These are phyloP conservation scores for Mus spicilegus DNA, from an alignment of 2,113 vertebrate genomes.

Conservation along the genomic window DNA sequence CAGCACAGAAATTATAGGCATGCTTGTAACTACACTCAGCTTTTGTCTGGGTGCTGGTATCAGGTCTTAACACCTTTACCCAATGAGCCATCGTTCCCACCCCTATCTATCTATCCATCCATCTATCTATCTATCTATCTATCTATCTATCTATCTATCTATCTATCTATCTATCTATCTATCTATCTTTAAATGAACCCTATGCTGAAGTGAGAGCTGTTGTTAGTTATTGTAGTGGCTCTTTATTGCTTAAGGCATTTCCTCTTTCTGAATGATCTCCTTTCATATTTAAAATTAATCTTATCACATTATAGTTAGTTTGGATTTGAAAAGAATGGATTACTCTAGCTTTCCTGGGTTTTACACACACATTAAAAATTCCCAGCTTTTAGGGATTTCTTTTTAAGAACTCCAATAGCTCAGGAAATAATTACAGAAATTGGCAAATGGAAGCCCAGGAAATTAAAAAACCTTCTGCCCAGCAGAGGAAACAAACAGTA, in stretches of 20 bases:
- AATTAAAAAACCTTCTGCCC: background rate
- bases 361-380: background rate
- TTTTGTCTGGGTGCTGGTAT: background rate
- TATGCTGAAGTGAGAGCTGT: background rate
- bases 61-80: background rate
- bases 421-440: background rate
- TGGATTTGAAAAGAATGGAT: slow-evolving; percentile 46
- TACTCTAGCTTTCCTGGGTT: background rate
- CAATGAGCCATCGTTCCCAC: background rate
- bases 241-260: background rate
- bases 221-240: background rate
- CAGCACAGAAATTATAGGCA: background rate
- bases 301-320: background rate
- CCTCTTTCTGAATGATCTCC: background rate
- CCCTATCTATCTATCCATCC: too few relatives aligned
- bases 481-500: background rate
- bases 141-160: too few relatives aligned
- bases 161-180: too few relatives aligned
- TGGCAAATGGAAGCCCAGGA: background rate
- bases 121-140: too few relatives aligned
- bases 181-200: background rate
- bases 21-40: background rate
- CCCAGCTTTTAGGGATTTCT: background rate
- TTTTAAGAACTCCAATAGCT: background rate
- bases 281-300: background rate